A percentile compares a stretch with the other conserved stretches of the same genome.
phyloP scores from a whole-genome alignment of 2,113 vertebrate genomes.

The Excalfactoria chinensis region DNA sequence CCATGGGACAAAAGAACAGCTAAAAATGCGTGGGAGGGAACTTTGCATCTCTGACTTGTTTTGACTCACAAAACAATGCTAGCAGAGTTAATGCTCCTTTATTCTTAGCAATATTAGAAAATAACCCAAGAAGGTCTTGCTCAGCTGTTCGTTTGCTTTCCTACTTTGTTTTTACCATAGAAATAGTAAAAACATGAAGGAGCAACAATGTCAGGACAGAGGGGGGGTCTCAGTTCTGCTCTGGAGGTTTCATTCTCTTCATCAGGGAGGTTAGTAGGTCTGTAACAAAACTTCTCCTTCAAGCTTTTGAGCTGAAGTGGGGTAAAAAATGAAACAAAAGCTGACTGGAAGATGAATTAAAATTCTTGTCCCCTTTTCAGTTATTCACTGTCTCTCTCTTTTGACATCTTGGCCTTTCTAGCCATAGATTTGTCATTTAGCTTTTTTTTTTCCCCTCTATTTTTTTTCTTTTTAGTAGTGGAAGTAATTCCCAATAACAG shows the following conservation, averaged over 20 bases:
- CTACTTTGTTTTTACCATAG: background rate
- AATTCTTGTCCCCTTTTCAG: background rate
- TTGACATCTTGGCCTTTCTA: background rate
- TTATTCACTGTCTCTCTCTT: constrained; percentile 1
- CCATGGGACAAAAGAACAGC: background rate
- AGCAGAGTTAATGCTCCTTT: background rate
- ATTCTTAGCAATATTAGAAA: background rate
- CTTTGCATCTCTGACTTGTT: background rate
- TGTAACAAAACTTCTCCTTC: background rate
- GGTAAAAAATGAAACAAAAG: background rate
- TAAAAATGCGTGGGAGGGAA: background rate
- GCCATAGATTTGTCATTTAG: background rate
- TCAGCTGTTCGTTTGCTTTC: background rate
- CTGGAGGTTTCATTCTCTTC: background rate
- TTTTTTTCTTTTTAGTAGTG: background rate
- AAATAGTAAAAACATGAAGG: background rate
- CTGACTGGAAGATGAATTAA: background rate
- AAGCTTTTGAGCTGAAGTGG: background rate
- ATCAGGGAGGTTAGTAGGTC: background rate
- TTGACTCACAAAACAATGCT: background rate
- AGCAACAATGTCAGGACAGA: background rate
- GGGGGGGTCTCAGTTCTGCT: fast-evolving
- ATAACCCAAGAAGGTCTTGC: background rate
- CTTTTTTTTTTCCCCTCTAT: background rate
- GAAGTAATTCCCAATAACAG: background rate